Evolutionary conservation across 2,113 vertebrate species (phyloP).

Genomic region (Peromyscus leucopus): DNA sequence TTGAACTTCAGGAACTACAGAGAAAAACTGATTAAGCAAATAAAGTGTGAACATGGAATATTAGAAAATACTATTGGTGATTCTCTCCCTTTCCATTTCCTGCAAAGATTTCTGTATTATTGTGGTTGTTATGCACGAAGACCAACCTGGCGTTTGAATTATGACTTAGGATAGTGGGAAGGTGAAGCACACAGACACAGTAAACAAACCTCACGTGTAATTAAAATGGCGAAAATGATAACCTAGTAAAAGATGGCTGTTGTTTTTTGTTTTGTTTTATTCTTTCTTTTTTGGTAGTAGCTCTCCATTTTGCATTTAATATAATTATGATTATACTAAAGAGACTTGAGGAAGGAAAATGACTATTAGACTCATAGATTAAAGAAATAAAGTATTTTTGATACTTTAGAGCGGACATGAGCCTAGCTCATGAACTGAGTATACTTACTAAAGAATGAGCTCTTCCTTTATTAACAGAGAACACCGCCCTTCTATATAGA

Average conservation of each 20-base stretch:
- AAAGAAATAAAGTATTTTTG: neutral
- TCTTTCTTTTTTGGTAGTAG: neutral
- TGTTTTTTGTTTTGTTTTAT: neutral
- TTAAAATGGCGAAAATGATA: neutral
- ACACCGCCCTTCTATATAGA: neutral
- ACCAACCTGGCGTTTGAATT: neutral
- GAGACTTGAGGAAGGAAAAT: neutral
- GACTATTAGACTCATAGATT: neutral
- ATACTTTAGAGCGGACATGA: neutral
- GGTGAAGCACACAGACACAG: neutral
- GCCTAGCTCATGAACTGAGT: neutral
- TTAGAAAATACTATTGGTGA: neutral
- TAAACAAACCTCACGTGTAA: neutral
- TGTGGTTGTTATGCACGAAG: neutral
- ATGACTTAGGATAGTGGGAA: neutral
- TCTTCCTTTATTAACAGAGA: neutral
- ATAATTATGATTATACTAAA: neutral
- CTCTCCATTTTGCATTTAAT: neutral
- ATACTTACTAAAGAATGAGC: neutral
- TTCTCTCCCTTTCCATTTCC: neutral
- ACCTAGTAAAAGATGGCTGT: neutral
- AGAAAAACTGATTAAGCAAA: neutral
- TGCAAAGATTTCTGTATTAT: neutral
- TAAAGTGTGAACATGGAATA: neutral
- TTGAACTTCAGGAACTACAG: constrained; percentile 16